A percentile compares a stretch with the other conserved stretches of the same genome.
Conservation (phyloP, 2,797 vertebrate species). For the Gallinago solitaria region DNA sequence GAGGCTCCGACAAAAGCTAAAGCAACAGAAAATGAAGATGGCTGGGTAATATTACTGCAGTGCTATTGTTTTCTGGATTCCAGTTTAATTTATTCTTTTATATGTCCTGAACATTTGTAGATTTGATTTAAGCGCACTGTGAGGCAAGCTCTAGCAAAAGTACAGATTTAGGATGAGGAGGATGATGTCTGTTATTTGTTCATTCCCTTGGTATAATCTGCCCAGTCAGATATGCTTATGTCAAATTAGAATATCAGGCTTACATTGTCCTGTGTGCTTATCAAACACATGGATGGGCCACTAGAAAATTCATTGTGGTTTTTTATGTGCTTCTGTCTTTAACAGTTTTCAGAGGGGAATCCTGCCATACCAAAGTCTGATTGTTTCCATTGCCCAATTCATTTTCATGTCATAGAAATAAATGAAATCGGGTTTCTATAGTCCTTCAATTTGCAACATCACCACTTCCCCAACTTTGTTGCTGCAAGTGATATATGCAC, state of each 20-base stretch:
- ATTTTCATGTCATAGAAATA: background rate
- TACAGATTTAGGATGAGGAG: background rate
- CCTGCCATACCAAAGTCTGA: background rate
- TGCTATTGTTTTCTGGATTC: background rate
- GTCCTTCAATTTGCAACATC: background rate
- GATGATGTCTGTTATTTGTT: background rate
- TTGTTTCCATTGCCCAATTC: background rate
- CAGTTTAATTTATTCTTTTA: background rate
- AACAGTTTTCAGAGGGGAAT: background rate
- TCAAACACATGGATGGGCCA: background rate
- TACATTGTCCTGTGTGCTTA: background rate
- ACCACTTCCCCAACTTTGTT: background rate
- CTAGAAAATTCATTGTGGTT: background rate
- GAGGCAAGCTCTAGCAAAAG: background rate
- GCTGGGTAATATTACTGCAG: background rate
- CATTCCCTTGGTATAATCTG: conserved; percentile 5
- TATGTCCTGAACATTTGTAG: background rate
- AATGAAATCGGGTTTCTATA: background rate
- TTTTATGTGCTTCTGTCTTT: background rate
- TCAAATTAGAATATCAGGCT: background rate
- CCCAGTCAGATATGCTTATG: background rate
- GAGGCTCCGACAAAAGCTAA: background rate
- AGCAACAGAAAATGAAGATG: background rate
- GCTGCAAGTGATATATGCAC: background rate
- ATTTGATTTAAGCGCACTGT: background rate